Percentiles rank a stretch among this genome's conserved stretches.
Conservation (phyloP, 2,113 vertebrate species). For the Salvelinus fontinalis region DNA sequence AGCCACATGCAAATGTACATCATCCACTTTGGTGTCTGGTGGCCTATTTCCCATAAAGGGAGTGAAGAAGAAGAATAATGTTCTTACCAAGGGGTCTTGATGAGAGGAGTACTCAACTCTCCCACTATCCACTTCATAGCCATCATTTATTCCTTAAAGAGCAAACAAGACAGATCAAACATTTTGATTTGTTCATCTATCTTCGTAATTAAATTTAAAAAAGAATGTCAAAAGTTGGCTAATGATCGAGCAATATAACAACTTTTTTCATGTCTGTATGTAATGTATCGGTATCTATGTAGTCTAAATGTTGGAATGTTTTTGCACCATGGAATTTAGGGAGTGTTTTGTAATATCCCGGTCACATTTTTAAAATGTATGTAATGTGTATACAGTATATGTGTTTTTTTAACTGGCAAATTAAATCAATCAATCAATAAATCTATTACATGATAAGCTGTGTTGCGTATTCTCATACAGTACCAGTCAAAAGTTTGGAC, state of each 20-base stretch:
- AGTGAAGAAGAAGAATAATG: constrained; percentile 71
- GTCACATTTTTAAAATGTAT: too few species aligned
- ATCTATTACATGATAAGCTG: too few species aligned
- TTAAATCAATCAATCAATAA: too few species aligned
- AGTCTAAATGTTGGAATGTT: too few species aligned
- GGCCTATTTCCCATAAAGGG: constrained; percentile 72
- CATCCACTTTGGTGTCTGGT: constrained; percentile 75
- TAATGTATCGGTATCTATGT: constrained; percentile 21
- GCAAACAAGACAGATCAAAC: constrained; percentile 60
- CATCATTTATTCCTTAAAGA: constrained; percentile 73
- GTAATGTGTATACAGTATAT: too few species aligned
- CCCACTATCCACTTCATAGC: constrained; percentile 66
- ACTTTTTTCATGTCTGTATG: too few species aligned
- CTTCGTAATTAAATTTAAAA: neutral
- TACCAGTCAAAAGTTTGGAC: too few species aligned
- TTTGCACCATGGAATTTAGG: too few species aligned
- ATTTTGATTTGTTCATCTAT: constrained; percentile 52
- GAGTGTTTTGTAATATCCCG: too few species aligned
- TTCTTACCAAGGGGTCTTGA: constrained; percentile 74
- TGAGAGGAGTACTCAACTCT: constrained; percentile 72
- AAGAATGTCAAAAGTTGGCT: too few species aligned
- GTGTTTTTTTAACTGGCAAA: too few species aligned
- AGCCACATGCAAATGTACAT: constrained; percentile 75
- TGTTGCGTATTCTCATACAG: constrained; percentile 26
- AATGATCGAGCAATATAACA: too few species aligned